Evolutionary conservation across 23 tunicate species (phyloP), one percentile per base, ranked within the genome.

Genomic region (Oikopleura albicans): DNA sequence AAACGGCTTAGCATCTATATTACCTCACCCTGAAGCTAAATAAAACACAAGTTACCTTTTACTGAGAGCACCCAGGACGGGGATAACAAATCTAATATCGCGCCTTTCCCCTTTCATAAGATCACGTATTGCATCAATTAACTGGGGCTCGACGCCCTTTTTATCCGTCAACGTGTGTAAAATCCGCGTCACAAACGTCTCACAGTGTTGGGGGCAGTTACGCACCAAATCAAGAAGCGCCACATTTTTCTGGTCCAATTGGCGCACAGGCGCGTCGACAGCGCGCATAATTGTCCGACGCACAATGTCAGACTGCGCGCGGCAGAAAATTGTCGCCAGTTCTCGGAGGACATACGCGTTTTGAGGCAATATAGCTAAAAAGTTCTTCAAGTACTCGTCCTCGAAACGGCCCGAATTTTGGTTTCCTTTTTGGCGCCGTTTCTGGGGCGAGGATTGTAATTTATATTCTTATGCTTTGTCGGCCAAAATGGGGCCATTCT

Each of bases 21-120:
- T n/a, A n/a, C n/a, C n/a, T n/a, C n/a, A n/a, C n/a, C n/a, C n/a
- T n/a, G n/a, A n/a, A n/a, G n/a, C n/a, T n/a, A n/a, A n/a, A n/a
- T n/a, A n/a, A n/a, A n/a, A n/a, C n/a, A n/a, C n/a, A n/a, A n/a
- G n/a, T n/a, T n/a, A 71, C 79, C 33, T n/a, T 71, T 71, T 71
- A 12, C 35, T 16, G 31, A 71, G 79, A 16, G 33, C 79, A 2
- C 33, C 31, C 39, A 95, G 75, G 0, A 95, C 91, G 0, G 99
- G 99, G 37, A 95, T 95, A 37, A 95, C 88, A 57, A 95, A 95
- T 1, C 99, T 83, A 35, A 90, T 91, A 85, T 95, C 99, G 1
- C 91, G 96, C 36, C 89, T 91, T 0, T 94, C 87, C 85, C 88
- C 89, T 39, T 84, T 86, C 59, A 90, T 87, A 41, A 95, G 56